These are phyloP conservation scores for Seriola quinqueradiata DNA, from an alignment of 2,113 vertebrate species.

Conservation along the genomic window DNA sequence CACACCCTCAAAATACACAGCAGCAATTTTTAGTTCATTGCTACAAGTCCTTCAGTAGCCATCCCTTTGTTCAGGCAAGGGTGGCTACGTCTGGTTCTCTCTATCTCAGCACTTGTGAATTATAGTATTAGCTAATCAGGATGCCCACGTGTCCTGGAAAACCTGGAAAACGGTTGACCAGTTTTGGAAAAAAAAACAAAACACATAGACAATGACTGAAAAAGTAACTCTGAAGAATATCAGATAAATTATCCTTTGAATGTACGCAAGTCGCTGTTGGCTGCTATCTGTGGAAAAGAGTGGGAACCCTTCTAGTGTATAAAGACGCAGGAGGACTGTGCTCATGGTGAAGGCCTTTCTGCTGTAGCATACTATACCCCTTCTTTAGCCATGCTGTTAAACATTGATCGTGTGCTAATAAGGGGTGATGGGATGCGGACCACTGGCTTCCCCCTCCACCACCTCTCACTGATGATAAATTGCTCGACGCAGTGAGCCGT, in stretches of 20 bases:
- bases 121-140: not conserved
- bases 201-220: too few relatives aligned
- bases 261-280: too few relatives aligned
- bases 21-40: not conserved
- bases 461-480: slow-evolving; percentile 59
- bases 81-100: not conserved
- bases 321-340: not conserved
- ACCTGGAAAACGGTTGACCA: too few relatives aligned
- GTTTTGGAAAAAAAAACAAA: too few relatives aligned
- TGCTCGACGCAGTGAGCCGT: slow-evolving; percentile 13
- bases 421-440: slow-evolving; percentile 15
- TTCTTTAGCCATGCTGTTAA: slow-evolving; percentile 29
- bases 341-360: not conserved
- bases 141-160: too few relatives aligned
- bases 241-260: too few relatives aligned
- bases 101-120: not conserved
- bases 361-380: not conserved
- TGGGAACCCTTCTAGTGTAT: not conserved
- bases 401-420: slow-evolving; percentile 61
- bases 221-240: too few relatives aligned
- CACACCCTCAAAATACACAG: slow-evolving; percentile 3
- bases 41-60: not conserved
- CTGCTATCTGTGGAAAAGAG: too few relatives aligned
- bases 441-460: slow-evolving; percentile 4
- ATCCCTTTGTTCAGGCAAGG: not conserved